Conservation (phyloP, 2,888 invertebrate species). For the Chelonus formosanus region DNA sequence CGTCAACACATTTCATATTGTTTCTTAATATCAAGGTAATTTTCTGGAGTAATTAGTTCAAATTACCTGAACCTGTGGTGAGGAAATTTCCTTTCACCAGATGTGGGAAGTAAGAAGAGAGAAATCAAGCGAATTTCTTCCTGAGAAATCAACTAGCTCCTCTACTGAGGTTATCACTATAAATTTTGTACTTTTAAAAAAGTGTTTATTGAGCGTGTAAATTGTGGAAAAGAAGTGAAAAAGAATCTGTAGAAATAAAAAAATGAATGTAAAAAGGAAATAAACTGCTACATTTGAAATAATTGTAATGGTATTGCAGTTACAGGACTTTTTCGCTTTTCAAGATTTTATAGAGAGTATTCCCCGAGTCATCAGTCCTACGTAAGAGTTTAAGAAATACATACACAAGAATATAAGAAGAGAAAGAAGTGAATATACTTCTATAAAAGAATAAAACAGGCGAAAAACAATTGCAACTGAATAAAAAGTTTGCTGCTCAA, state of each 20-base stretch:
- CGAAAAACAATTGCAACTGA: conserved; percentile 27
- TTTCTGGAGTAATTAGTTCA: conserved; percentile 31
- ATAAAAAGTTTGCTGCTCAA: conserved; percentile 48
- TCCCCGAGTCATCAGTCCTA: no score
- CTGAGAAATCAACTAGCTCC: conserved; percentile 10
- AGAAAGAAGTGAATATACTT: neutral
- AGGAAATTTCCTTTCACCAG: conserved; percentile 27
- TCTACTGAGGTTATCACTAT: conserved; percentile 10
- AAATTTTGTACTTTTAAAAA: conserved; percentile 15
- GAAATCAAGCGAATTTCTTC: conserved; percentile 12
- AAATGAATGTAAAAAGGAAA: conserved; percentile 10
- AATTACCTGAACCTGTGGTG: conserved; percentile 26
- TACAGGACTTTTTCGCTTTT: no score
- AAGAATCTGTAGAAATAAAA: neutral
- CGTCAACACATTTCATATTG: conserved; percentile 21
- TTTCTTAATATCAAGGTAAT: conserved; percentile 28
- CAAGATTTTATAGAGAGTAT: conserved; percentile 1
- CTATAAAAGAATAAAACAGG: conserved; percentile 11
- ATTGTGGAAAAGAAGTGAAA: conserved; percentile 16
- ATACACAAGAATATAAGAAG: no score
- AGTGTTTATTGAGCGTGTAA: conserved; percentile 21
- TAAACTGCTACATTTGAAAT: conserved; percentile 6
- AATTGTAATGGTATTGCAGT: neutral
- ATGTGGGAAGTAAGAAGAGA: neutral
- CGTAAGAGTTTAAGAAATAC: neutral